Percentiles rank a stretch among this genome's conserved stretches.
Conservation (phyloP, 2,888 invertebrate species). For the Drosophila borborema region DNA sequence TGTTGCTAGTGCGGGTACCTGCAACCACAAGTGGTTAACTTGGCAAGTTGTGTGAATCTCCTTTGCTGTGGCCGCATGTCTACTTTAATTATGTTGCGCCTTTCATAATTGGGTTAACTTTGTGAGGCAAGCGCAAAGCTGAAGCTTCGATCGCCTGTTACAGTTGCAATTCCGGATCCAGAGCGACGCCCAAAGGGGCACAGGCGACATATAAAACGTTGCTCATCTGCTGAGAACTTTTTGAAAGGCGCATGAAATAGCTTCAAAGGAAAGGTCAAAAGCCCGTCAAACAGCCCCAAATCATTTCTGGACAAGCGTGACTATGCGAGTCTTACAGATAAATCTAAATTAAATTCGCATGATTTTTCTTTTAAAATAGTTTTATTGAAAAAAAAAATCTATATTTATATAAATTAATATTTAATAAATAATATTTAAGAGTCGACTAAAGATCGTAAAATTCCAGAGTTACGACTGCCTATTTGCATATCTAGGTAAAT, state of each 20-base stretch:
- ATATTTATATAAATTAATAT: not conserved
- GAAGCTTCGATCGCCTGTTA: slow-evolving; percentile 22
- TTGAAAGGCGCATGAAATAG: slow-evolving; percentile 39
- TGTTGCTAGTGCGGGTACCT: slow-evolving; percentile 13
- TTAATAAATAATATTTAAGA: not conserved
- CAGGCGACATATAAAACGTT: not conserved
- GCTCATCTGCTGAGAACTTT: slow-evolving; percentile 36
- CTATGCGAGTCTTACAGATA: slow-evolving; percentile 25
- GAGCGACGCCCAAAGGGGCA: slow-evolving; percentile 8
- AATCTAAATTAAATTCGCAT: slow-evolving; percentile 18
- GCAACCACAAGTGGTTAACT: slow-evolving; percentile 34
- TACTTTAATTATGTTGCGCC: slow-evolving; percentile 75
- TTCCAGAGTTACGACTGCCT: not conserved
- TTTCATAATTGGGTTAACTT: slow-evolving; percentile 80
- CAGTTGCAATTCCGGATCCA: slow-evolving; percentile 19
- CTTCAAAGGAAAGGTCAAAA: slow-evolving; percentile 31
- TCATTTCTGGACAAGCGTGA: slow-evolving; percentile 60
- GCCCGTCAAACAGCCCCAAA: slow-evolving; percentile 12
- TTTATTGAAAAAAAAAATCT: not conserved
- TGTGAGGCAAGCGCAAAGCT: slow-evolving; percentile 64
- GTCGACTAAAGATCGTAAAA: no score
- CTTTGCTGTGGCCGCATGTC: slow-evolving; percentile 49
- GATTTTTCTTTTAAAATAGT: not conserved
- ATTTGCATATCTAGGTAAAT: not conserved
- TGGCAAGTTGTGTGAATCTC: slow-evolving; percentile 22